These are phyloP conservation scores for Origma solitaria DNA, from an alignment of 2,113 vertebrate genomes.

Conservation along the genomic window DNA sequence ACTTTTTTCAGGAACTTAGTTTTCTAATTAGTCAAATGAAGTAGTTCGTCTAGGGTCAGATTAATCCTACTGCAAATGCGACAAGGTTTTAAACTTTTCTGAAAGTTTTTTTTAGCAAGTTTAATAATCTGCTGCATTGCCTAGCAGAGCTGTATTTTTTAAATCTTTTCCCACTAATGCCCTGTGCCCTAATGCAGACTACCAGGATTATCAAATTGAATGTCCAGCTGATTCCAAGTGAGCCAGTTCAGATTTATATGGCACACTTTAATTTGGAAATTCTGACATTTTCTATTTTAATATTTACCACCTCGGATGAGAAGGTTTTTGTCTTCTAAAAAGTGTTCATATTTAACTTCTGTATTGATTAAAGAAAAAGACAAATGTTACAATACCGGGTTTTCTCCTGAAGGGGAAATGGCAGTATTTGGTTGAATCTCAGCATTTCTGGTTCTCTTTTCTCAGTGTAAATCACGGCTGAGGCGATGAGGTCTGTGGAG, in stretches of 20 bases:
- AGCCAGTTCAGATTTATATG: neutral
- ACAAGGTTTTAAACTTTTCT: neutral
- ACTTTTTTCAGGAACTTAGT: neutral
- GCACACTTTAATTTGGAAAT: neutral
- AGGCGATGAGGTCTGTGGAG: neutral
- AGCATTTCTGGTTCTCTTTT: neutral
- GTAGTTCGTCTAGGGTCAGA: neutral
- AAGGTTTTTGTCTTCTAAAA: neutral
- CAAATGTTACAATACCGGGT: neutral
- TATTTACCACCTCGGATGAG: neutral
- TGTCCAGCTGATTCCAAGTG: neutral
- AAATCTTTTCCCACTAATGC: neutral
- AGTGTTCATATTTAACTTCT: neutral
- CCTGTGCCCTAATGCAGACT: neutral
- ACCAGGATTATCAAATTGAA: neutral
- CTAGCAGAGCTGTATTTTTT: neutral
- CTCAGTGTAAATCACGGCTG: neutral
- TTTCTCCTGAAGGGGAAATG: neutral
- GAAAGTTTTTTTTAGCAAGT: neutral
- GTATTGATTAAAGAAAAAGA: neutral
- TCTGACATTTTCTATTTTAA: neutral
- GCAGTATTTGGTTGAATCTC: neutral
- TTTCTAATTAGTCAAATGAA: neutral
- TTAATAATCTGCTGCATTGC: neutral
- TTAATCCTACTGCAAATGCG: neutral